These are phyloP conservation scores for Spodoptera picta DNA, from an alignment of 2,888 invertebrate genomes.

Conservation along the genomic window DNA sequence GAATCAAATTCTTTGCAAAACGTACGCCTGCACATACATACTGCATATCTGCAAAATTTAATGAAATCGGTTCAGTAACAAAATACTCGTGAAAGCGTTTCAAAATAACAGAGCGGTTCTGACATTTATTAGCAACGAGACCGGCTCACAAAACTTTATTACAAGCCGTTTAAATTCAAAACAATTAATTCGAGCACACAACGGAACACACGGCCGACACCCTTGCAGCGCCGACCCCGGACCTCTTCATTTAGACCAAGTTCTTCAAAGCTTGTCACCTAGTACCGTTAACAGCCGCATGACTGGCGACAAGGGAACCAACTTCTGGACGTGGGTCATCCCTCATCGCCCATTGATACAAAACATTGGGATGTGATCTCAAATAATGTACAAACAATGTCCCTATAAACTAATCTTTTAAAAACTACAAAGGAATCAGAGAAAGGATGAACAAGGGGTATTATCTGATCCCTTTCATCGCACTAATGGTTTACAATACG, in stretches of 20 bases:
- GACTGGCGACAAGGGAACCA: constrained; percentile 53
- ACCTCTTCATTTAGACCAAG: constrained; percentile 35
- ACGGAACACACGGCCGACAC: constrained; percentile 3
- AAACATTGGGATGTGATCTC: no score
- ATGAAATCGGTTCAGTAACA: no score
- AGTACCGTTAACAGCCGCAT: constrained; percentile 47
- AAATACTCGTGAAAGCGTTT: no score
- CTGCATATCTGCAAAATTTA: no score
- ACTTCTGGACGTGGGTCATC: constrained; percentile 50
- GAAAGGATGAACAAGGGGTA: constrained; percentile 2
- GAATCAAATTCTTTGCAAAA: no score
- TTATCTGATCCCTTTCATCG: constrained; percentile 10
- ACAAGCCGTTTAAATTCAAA: not conserved
- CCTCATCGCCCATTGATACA: not conserved
- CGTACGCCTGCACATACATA: no score
- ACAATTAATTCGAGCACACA: constrained; percentile 1
- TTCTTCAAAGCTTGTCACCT: constrained; percentile 37
- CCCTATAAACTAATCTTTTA: constrained; percentile 3
- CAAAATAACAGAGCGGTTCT: not conserved
- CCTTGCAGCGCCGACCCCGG: not conserved
- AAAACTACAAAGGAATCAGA: constrained; percentile 9
- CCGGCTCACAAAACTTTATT: not conserved
- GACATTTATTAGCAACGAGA: no score
- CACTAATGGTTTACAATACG: constrained; percentile 16
- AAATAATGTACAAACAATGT: no score